Evolutionary conservation across 2,113 vertebrate species (phyloP), one percentile per base, ranked within the genome.

Genomic region (Perccottus glenii): DNA sequence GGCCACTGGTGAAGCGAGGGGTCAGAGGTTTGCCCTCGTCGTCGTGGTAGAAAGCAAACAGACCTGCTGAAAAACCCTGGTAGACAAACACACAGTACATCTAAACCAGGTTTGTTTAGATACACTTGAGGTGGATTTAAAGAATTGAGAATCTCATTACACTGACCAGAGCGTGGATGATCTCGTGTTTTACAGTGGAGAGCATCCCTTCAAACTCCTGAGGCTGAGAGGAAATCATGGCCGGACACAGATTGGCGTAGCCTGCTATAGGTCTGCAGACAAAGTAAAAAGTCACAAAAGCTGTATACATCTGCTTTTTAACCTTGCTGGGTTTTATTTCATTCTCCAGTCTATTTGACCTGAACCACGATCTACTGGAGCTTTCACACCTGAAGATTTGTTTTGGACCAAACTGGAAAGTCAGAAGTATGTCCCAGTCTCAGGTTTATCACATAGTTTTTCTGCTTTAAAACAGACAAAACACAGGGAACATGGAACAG

Each of bases 181-280:
- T 95, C 88, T 99, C 97, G 0, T 99, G 98, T 85, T 99, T 98
- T 72, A 99, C 98, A 3, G 97, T 98, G 64, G 97, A 99, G 43
- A 99, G 87, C 97, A 98, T 98, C 72, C 96, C 98, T 62, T 95
- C 43, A 65, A 98, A 98, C 72, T 99, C 96, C 88, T 97, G 96
- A 78, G 95, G 89, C 89, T 97, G 95, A 0, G 94, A 95, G 51
- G 98, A 96, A 91, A 98, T 98, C 96, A 97, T 98, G 55, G 93
- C 92, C 70, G 98, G 97, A 91, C 98, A 99, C 80, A 99, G 92
- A 88, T 98, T 99, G 67, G 97, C 97, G 77, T 99, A 99, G 67
- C 98, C 96, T 75, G 98, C 97, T 75, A 99, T 88, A 10, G 97
- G 97, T 71, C 97, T 99, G 81, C 27, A 67, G 70, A 32, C 32